Percentiles rank a stretch among this genome's conserved stretches.
phyloP scores from a whole-genome alignment of 2,888 invertebrate genomes.

The Tachina grossa region DNA sequence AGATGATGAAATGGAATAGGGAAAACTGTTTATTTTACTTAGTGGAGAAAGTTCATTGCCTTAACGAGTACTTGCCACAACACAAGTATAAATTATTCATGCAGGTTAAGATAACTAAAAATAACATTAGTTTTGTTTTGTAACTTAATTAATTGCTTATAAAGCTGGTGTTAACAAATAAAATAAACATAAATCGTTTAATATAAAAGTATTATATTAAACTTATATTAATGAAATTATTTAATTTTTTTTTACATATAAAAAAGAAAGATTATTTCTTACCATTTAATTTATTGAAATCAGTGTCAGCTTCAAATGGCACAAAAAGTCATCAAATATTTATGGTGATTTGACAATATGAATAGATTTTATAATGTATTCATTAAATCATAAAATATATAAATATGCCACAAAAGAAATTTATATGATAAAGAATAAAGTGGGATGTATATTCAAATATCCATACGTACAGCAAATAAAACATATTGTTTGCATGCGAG shows the following conservation, averaged over 20 bases:
- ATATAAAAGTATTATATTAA: background rate
- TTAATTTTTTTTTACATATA: background rate
- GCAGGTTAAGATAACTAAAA: conserved; percentile 17
- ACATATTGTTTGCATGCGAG: too few species aligned
- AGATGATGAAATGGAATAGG: background rate
- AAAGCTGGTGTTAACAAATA: background rate
- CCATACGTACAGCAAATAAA: too few species aligned
- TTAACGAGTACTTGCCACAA: background rate
- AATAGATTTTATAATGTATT: conserved; percentile 46
- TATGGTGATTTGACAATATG: conserved; percentile 40
- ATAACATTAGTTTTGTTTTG: background rate
- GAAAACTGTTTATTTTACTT: conserved; percentile 10
- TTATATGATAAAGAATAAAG: too few species aligned
- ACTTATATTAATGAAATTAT: background rate
- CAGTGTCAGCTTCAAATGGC: background rate
- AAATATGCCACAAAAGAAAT: background rate
- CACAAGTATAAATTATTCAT: conserved; percentile 19
- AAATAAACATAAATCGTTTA: background rate
- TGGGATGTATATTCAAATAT: too few species aligned
- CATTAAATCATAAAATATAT: background rate
- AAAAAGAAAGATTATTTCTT: background rate
- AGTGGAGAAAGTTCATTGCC: conserved; percentile 61
- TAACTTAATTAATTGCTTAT: background rate
- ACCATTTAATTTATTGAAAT: background rate
- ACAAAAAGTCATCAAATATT: conserved; percentile 26